Evolutionary conservation across 2,888 invertebrate genomes (phyloP).

Genomic region (Ypsolopha scabrella): DNA sequence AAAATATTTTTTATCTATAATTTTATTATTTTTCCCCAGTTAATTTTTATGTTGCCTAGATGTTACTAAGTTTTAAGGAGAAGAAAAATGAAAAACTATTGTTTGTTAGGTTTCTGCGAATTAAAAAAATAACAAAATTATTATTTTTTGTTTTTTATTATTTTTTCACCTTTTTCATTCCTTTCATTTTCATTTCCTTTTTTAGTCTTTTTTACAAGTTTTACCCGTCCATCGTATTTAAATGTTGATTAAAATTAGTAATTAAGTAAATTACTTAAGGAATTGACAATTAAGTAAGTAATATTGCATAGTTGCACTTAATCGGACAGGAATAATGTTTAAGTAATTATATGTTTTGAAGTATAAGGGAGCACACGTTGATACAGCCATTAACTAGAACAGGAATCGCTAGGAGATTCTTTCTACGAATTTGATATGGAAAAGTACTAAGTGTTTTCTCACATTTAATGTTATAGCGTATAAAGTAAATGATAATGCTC

Average conservation of each 20-base stretch:
- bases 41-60: conserved; percentile 71
- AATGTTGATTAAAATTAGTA: conserved; percentile 43
- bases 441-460: conserved; percentile 35
- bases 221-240: conserved; percentile 68
- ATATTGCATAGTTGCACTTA: conserved; percentile 48
- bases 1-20: conserved; percentile 54
- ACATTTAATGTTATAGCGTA: conserved; percentile 36
- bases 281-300: conserved; percentile 43
- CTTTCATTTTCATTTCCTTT: conserved; percentile 23
- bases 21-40: conserved; percentile 61
- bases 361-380: conserved; percentile 48
- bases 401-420: conserved; percentile 25
- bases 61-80: conserved; percentile 71
- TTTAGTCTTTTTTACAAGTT: conserved; percentile 55
- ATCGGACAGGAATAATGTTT: conserved; percentile 46
- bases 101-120: conserved; percentile 72
- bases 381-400: conserved; percentile 23
- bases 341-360: conserved; percentile 53
- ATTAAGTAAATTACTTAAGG: conserved; percentile 62
- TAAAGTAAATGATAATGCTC: conserved; percentile 31
- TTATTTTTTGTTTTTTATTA: conserved; percentile 46
- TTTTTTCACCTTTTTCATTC: conserved; percentile 31
- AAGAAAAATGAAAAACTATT: conserved; percentile 64
- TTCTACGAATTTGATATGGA: conserved; percentile 55
- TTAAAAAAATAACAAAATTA: conserved; percentile 69